A percentile compares a stretch with the other conserved stretches of the same genome.
phyloP scores from a whole-genome alignment of 2,797 vertebrate species.

The Spinus olivaceus region DNA sequence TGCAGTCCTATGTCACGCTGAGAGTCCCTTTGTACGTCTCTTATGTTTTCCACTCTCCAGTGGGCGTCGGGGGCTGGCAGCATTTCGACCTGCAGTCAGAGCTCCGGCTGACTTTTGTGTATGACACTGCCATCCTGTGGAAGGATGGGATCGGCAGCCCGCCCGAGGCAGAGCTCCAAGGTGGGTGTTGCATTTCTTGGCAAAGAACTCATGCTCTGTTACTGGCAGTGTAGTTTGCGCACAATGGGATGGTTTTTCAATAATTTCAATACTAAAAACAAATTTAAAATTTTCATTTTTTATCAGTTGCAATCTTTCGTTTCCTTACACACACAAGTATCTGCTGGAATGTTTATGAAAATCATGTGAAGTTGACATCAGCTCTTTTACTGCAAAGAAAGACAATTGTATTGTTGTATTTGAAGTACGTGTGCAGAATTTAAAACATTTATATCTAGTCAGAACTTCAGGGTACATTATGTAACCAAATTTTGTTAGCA shows the following conservation, averaged over 20 bases:
- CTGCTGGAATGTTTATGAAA: neutral
- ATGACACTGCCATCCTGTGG: constrained; percentile 97
- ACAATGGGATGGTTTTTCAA: neutral
- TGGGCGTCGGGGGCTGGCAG: constrained; percentile 90
- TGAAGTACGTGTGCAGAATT: neutral
- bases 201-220: neutral
- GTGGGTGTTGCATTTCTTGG: constrained; percentile 45
- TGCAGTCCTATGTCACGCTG: constrained; percentile 93
- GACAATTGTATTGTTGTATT: neutral
- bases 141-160: constrained; percentile 91
- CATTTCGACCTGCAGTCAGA: constrained; percentile 94
- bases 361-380: neutral
- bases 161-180: constrained; percentile 89
- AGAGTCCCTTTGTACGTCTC: constrained; percentile 93
- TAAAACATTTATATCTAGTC: neutral
- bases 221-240: neutral
- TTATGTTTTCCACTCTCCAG: constrained; percentile 91
- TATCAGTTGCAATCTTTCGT: neutral
- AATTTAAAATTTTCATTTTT: neutral
- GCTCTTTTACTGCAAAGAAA: neutral
- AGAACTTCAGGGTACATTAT: neutral
- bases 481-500: neutral
- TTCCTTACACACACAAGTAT: neutral
- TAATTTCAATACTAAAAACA: neutral
- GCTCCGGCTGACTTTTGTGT: constrained; percentile 93